A percentile compares a stretch with the other conserved stretches of the same genome.
These are phyloP conservation scores for Dicentrarchus labrax DNA, from an alignment of 2,113 vertebrate species.

Conservation along the genomic window DNA sequence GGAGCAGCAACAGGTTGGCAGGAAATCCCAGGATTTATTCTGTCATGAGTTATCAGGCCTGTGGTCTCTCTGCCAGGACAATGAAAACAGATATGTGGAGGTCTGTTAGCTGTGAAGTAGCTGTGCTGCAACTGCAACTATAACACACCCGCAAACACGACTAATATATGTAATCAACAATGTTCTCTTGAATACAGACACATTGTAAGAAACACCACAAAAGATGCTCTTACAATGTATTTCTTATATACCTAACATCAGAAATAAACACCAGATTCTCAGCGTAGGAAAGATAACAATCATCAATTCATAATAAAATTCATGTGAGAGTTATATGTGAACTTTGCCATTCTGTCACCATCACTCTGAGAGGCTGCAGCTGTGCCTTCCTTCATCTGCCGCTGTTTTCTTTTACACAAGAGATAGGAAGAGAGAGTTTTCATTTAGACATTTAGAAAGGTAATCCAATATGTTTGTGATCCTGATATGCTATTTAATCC, in stretches of 20 bases:
- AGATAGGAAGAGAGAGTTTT: neutral
- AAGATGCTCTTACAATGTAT: neutral
- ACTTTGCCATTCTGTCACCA: neutral
- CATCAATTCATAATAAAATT: neutral
- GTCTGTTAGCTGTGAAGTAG: conserved; percentile 8
- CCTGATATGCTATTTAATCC: neutral
- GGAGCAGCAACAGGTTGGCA: conserved; percentile 66
- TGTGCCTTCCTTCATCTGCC: neutral
- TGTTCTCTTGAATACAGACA: neutral
- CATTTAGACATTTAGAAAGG: neutral
- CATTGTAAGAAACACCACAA: neutral
- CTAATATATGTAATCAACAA: neutral
- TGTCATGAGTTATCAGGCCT: conserved; percentile 32
- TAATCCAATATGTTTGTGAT: neutral
- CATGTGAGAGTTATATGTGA: neutral
- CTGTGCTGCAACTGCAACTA: too few relatives aligned
- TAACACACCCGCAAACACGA: neutral
- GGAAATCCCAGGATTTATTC: conserved; percentile 66
- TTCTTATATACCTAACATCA: neutral
- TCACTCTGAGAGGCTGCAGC: conserved; percentile 1
- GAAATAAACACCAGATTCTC: neutral
- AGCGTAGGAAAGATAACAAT: neutral
- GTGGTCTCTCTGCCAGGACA: conserved; percentile 25
- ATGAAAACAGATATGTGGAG: neutral
- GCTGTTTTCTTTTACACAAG: neutral